A percentile compares a stretch with the other conserved stretches of the same genome.
Evolutionary conservation across 2,797 vertebrate species (phyloP).

Genomic region (Myotis myotis): DNA sequence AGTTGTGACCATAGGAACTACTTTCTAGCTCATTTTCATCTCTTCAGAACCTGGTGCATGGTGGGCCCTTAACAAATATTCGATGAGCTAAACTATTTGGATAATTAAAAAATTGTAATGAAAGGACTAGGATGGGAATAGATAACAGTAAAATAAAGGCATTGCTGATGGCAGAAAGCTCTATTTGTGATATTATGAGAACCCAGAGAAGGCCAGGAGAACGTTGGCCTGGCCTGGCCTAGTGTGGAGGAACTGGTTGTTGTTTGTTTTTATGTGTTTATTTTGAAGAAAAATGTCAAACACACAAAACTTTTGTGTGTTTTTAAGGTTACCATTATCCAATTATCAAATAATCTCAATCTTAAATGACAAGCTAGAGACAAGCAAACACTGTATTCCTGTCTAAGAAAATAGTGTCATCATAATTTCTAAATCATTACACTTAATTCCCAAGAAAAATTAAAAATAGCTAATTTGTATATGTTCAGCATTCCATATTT

Average conservation of each 20-base stretch:
- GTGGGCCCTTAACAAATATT: neutral
- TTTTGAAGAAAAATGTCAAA: neutral
- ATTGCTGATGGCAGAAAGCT: neutral
- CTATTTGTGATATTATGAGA: neutral
- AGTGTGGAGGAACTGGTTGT: neutral
- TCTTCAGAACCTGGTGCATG: neutral
- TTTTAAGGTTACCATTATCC: neutral
- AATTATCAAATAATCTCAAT: neutral
- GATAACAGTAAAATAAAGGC: neutral
- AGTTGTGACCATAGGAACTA: neutral
- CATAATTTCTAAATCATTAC: neutral
- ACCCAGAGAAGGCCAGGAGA: neutral
- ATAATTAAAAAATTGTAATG: neutral
- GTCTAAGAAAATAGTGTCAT: neutral
- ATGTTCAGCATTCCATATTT: neutral
- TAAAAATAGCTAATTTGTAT: neutral
- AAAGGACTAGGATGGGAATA: neutral
- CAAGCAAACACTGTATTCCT: neutral
- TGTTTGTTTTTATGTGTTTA: neutral
- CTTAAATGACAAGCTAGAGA: neutral
- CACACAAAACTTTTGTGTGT: neutral
- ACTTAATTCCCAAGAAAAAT: neutral
- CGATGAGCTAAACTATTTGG: neutral
- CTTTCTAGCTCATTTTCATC: neutral
- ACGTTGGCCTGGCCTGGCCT: neutral